Base-by-base conservation (phyloP, 2,113 vertebrate genomes). In the Pelodiscus sinensis region DNA sequence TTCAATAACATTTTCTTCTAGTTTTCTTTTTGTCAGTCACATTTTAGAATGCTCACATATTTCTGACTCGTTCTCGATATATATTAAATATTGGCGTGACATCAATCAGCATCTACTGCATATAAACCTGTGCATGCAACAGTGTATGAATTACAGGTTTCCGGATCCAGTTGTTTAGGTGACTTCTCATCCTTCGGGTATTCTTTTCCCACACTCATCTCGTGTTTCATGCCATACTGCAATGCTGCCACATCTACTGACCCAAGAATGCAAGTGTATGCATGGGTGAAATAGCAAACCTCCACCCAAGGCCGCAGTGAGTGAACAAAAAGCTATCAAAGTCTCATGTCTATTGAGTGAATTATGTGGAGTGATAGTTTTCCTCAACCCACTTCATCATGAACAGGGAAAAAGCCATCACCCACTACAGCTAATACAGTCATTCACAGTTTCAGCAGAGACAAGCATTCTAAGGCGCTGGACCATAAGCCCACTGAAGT, bases 191-290 rank as follows among this genome's bases (percentile, higher is more conserved):
- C 22, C 81, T 7, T 10, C 6, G 2, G 5, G 62, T 65, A 31
- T 35, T 1, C 15, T 6, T 80, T 56, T 27, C 24, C 44, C 65
- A 8, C 0, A 0, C 5, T 71, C 58, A 56, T 57, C 18, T 9
- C 25, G 25, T 4, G 35, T 78, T 19, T 9, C 44, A 24, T 50
- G 81, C 27, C n/a, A 13, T 5, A 15, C 19, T 81, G 60, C 60
- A n/a, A 31, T 0, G 4, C 25, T 29, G 38, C 5, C 1, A 0
- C 8, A 75, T 51, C 54, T 84, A 44, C 73, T 79, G 79, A 16
- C 6, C 22, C 44, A 9, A 0, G 11, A 29, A 3, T 9, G 58
- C 7, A 27, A 56, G 0, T 1, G 6, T 52, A 14, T 0, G 9
- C 51, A 2, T 0, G 55, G 58, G 31, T 79, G 62, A 35, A 9